Base-by-base conservation (phyloP, 2,888 invertebrate species). In the Rhingia rostrata region DNA sequence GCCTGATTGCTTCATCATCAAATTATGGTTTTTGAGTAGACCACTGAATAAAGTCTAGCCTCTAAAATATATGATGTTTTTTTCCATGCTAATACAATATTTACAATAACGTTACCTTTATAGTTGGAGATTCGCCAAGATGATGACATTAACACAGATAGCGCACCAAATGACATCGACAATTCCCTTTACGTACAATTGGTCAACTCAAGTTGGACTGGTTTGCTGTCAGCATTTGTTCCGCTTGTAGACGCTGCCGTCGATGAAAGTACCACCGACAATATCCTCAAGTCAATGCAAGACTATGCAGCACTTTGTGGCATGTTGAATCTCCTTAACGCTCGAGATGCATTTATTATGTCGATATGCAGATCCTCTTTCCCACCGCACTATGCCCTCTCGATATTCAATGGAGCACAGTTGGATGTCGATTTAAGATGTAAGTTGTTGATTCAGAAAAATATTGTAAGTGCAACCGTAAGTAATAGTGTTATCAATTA, bases 321-420 rank as follows among this genome's bases (percentile, higher is more conserved):
- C 14, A 94, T 95, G 90, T 93, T 98, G 81, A 94, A 94, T 67
- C 91, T 96, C 87, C 93, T 94, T 51, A 94, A 94, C 12, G 97
- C 98, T 0, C 94, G 99, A 39, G 98, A 99, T 92, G 98, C 98
- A 49, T 98, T 98, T 90, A 96, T 99, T 53, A 96, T 97, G 54
- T 96, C 98, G 4, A 95, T 99, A 88, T 99, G 99, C 91, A 97
- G 98, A 90, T 96, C 97, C n/a, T 98, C 98, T 0, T 93, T 99
- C 87, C 99, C 99, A 0, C 97, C 98, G 0, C 97, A 97, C 92
- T 99, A 99, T 92, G 97, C 97, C 79, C 94, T 98, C 87, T 97
- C 97, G 3, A 96, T 98, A 51, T 93, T 98, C 86, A 96, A 94
- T 88, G 93, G 92, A 72, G 92, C 93, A 22, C 93, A 94, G 35